phyloP scores from a whole-genome alignment of 2,113 vertebrate species.

The Eidolon helvum region DNA sequence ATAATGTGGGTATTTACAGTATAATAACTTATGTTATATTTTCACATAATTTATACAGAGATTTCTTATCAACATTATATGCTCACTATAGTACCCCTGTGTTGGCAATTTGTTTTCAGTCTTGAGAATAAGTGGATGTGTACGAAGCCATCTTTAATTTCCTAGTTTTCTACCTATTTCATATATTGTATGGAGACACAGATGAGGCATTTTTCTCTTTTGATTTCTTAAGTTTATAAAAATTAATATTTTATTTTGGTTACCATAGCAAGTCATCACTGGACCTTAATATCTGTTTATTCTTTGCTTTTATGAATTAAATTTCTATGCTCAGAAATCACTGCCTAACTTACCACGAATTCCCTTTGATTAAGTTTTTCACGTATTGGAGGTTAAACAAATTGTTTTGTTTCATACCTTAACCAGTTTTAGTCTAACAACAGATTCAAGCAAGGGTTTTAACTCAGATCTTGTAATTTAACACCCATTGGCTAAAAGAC shows the following conservation, averaged over 20 bases:
- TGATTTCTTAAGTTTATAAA: constrained; percentile 54
- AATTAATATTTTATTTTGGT: constrained; percentile 55
- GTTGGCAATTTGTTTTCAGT: not conserved
- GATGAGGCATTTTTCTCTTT: not conserved
- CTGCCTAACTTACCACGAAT: not conserved
- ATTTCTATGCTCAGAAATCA: not conserved
- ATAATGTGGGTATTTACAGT: not conserved
- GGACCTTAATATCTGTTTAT: constrained; percentile 49
- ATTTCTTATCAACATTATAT: not conserved
- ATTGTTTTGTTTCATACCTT: not conserved
- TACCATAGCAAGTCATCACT: constrained; percentile 61
- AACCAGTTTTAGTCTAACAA: not conserved
- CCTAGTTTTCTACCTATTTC: constrained; percentile 29
- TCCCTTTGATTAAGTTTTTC: not conserved
- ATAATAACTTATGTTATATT: not conserved
- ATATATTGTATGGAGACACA: not conserved
- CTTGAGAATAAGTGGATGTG: not conserved
- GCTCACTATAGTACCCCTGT: not conserved
- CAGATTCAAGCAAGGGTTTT: constrained; percentile 16
- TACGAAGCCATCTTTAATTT: not conserved
- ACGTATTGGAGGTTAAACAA: not conserved
- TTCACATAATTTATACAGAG: not conserved
- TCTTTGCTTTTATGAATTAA: constrained; percentile 16
- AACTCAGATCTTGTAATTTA: not conserved
- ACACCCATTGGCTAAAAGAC: not conserved